These are phyloP conservation scores for Aphelocoma californica DNA, from an alignment of 2,797 vertebrate species.

Conservation along the genomic window DNA sequence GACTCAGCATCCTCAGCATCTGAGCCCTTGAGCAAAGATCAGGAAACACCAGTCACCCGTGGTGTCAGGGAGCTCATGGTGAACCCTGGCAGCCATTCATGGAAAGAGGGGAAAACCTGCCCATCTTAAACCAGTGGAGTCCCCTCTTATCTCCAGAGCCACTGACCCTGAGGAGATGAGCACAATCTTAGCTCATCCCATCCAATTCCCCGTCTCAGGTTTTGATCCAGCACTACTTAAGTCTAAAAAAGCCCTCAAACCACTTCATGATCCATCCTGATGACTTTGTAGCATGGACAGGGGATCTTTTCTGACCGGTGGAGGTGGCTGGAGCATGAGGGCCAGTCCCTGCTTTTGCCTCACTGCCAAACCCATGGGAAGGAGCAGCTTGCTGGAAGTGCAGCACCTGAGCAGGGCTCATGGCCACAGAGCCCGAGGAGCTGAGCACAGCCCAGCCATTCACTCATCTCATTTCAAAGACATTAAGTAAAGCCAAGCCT, in stretches of 20 bases:
- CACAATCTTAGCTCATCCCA: neutral
- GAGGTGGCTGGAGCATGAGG: neutral
- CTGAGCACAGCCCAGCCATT: neutral
- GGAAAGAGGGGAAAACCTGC: neutral
- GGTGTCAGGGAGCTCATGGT: neutral
- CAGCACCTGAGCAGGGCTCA: neutral
- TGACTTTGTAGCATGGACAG: neutral
- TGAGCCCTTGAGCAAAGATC: neutral
- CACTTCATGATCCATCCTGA: neutral
- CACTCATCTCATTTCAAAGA: neutral
- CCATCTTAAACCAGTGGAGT: neutral
- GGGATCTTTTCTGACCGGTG: neutral
- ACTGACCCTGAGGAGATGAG: neutral
- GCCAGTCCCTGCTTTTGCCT: neutral
- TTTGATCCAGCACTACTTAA: neutral
- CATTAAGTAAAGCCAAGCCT: neutral
- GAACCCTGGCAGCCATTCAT: neutral
- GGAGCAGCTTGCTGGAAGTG: neutral
- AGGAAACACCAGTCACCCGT: neutral
- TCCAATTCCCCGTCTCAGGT: neutral
- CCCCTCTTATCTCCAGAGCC: neutral
- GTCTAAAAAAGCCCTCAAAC: neutral
- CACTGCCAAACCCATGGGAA: rapidly evolving
- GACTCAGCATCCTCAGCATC: neutral
- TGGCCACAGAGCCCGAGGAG: neutral